Base-by-base conservation (phyloP, 2,888 invertebrate species). In the Pterostichus madidus region DNA sequence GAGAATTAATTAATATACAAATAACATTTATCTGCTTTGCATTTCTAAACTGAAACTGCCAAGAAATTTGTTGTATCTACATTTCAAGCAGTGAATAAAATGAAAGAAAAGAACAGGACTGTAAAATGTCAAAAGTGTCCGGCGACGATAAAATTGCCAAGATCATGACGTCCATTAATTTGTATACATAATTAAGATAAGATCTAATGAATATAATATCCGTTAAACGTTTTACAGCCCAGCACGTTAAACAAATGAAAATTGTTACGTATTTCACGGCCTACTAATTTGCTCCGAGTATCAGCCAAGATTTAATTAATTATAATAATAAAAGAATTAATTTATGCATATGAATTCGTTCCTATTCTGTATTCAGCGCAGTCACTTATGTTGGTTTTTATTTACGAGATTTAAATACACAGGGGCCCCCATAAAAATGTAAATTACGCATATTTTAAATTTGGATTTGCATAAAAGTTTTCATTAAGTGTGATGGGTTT, bases 161-260 rank as follows among this genome's bases (percentile, higher is more conserved):
- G 39, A 39, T 39, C 39, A 39, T 32, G 64, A 64, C 64, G 35
- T 64, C 35, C 64, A 64, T 64, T 64, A 64, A 64, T 64, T 64
- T 64, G 64, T 64, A 32, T 64, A 64, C 32, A 32, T 64, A 64
- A 49, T 64, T 64, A 64, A 64, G 64, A 64, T 64, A 64, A 31
- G 64, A 64, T 64, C 64, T 64, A 64, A 31, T 64, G 64, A 64
- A 64, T 64, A 64, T 64, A 64, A 64, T 64, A 64, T 64, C 32
- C 64, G 35, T 31, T 64, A 49, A 49, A 49, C 49, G 49, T 49
- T 49, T 49, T 49, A 39, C 39, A 39, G 8, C 39, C 39, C 39
- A 39, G 39, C 39, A 39, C 17, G 24, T 24, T 11, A 24, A 24
- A 64, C 64, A 64, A 64, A 64, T 13, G 32, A 13, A 64, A 64